Base-by-base conservation (phyloP, 2,797 vertebrate genomes). In the Sternotherus odoratus region DNA sequence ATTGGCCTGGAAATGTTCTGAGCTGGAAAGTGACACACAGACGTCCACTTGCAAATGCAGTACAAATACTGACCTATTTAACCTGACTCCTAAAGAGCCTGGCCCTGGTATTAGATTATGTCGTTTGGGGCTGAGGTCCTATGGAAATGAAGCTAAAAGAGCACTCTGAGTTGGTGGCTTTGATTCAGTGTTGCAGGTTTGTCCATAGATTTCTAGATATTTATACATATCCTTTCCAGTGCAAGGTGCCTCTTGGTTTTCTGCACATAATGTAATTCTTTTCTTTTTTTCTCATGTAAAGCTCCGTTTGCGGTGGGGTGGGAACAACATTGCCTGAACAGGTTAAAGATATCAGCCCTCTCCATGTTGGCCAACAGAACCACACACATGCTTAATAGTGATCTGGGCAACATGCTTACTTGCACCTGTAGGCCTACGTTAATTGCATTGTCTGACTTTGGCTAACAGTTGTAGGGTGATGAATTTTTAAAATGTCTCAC, bases 11-110 rank as follows among this genome's bases (percentile, higher is more conserved):
- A 46, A n/a, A 16, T 2, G 3, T 3, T 0, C 3, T 53, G 69
- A 77, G 63, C 77, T 86, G 43, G 56, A 43, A 5, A 23, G 1
- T 0, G 11, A 13, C 30, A 7, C 39, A 2, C 3, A 2, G 12
- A 3, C 0, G 0, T 77, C 53, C 33, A 4, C 23, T 80, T 3
- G 1, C 0, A 1, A n/a, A 43, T 24, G 1, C 7, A 3, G 21
- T 39, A 75, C 26, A 1, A 30, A 4, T 24, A 33, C 16, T 16
- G 48, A 43, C 33, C 39, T 17, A 17, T 36, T 36, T 12, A 16
- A 30, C n/a, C 81, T 1, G 0, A 28, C 12, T 10, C 21, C 4
- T 0, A 69, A 48, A 3, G 57, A 48, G 2, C 19, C 0, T 51
- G 54, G 51, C 0, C 4, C 3, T 46, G 53, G 66, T 23, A 39